Evolutionary conservation across 2,797 vertebrate species (phyloP).

Genomic region (Chaetodon trifasciatus): DNA sequence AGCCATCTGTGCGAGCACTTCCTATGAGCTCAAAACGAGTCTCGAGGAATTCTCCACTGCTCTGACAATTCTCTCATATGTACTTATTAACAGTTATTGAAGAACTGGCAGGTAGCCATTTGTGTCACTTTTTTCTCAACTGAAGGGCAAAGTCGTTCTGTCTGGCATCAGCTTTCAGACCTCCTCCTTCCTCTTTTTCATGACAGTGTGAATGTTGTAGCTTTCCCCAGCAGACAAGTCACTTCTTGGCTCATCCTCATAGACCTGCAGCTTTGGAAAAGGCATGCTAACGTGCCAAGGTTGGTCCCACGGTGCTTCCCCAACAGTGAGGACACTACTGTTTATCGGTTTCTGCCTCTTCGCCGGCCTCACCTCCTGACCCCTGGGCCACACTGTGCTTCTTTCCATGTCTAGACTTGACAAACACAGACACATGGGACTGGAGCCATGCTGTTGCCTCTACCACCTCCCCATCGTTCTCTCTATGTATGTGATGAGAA

Average conservation of each 20-base stretch:
- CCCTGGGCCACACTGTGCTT: conserved; percentile 41
- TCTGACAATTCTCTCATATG: conserved; percentile 53
- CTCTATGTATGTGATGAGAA: conserved; percentile 1
- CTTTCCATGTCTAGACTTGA: conserved; percentile 77
- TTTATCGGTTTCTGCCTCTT: conserved; percentile 59
- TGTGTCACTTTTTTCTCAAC: conserved; percentile 45
- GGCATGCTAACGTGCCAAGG: conserved; percentile 60
- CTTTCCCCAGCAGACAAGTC: conserved; percentile 53
- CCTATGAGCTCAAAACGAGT: conserved; percentile 53
- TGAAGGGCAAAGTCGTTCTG: conserved; percentile 54
- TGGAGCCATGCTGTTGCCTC: conserved; percentile 48
- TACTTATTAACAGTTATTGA: conserved; percentile 62
- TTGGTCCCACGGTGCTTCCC: conserved; percentile 42
- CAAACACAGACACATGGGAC: conserved; percentile 71
- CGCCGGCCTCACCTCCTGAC: conserved; percentile 69
- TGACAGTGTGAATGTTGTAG: conserved; percentile 46
- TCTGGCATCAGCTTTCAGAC: conserved; percentile 42
- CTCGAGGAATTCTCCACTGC: conserved; percentile 56
- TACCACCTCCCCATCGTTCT: conserved; percentile 27
- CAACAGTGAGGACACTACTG: conserved; percentile 70
- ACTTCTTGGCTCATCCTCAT: conserved; percentile 61
- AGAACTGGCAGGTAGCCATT: conserved; percentile 64
- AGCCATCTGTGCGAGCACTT: conserved; percentile 61
- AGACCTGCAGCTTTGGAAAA: conserved; percentile 55
- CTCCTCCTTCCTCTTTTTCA: conserved; percentile 22